Evolutionary conservation across 2,797 vertebrate species (phyloP), one percentile per base, ranked within the genome.

Genomic region (Acanthurus lineatus): DNA sequence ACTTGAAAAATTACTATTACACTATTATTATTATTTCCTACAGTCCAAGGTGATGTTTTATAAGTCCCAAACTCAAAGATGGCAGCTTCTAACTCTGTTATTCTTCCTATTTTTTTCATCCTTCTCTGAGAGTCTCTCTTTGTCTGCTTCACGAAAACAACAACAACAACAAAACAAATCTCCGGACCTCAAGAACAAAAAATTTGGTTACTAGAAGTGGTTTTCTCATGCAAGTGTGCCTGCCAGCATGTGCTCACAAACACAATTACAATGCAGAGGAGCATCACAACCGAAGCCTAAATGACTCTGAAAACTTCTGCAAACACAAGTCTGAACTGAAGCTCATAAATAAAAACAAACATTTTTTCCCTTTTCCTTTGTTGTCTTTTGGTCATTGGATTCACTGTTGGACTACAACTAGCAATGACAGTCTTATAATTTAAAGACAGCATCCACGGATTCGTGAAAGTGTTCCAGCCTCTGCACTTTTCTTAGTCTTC

Each of bases 201-300:
- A 69, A 58, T 75, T 75, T 70, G 70, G 77, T 66, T 78, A 77
- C 66, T 47, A 70, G 44, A 68, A 79, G 61, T 74, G 69, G 73
- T 67, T 83, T 81, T n/a, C 44, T 63, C 40, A 14, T 52, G 60
- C 58, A n/a, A 67, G 58, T 38, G 14, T 1, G 28, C 38, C 25
- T 70, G 69, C 83, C 76, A 79, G 32, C 17, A 14, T 47, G 35
- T 8, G 11, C 54, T 25, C 73, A 69, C 64, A 77, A 40, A 69
- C 51, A 68, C 56, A 53, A 28, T n/a, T 20, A 61, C 63, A 65
- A 47, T 12, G 35, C 48, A 63, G 42, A 66, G 61, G 45, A 61
- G 35, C 45, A 54, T 69, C 38, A 32, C 10, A 47, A 25, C 38
- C 28, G 59, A 20, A 32, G 25, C 49, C 35, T 6, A 67, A 73